Percentiles rank a stretch among this genome's conserved stretches.
Conservation (phyloP, 2,797 vertebrate genomes). For the Triplophysa bombifrons region DNA sequence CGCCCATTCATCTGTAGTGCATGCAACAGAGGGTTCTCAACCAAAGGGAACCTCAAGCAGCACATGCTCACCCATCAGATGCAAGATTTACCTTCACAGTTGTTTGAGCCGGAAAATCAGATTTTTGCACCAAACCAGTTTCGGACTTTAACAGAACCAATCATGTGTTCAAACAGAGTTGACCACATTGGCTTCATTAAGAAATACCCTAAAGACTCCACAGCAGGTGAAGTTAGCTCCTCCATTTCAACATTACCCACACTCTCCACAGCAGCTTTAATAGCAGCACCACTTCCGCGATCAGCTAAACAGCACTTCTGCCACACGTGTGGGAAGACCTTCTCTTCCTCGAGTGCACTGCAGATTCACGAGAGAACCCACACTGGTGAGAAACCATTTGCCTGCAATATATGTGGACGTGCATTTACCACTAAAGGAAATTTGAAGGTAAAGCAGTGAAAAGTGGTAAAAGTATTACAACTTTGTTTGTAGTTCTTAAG, state of each 20-base stretch:
- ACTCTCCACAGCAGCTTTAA: conserved; percentile 79
- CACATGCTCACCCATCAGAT: conserved; percentile 99
- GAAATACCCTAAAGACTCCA: conserved; percentile 77
- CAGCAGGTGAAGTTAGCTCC: conserved; percentile 68
- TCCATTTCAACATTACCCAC: conserved; percentile 87
- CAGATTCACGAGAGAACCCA: conserved; percentile 99
- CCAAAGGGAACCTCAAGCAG: conserved; percentile 99
- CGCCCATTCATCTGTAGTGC: conserved; percentile 98
- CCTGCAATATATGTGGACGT: conserved; percentile 97
- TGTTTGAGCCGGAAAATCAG: conserved; percentile 90
- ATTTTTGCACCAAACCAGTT: conserved; percentile 85
- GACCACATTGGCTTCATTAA: conserved; percentile 93
- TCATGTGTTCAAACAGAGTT: conserved; percentile 80
- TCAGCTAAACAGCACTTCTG: conserved; percentile 98
- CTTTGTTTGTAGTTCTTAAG: not conserved
- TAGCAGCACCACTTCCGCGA: conserved; percentile 82
- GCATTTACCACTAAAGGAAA: conserved; percentile 99
- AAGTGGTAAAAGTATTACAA: conserved; percentile 3
- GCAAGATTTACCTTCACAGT: conserved; percentile 94
- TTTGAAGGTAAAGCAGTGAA: conserved; percentile 90
- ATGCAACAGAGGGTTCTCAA: conserved; percentile 98
- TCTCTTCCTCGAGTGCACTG: conserved; percentile 97
- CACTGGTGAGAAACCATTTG: conserved; percentile 98
- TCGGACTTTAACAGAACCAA: conserved; percentile 77
- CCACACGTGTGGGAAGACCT: conserved; percentile 95